Evolutionary conservation across 2,888 invertebrate species (phyloP), one percentile per base, ranked within the genome.

Genomic region (Allophyes oxyacanthae): DNA sequence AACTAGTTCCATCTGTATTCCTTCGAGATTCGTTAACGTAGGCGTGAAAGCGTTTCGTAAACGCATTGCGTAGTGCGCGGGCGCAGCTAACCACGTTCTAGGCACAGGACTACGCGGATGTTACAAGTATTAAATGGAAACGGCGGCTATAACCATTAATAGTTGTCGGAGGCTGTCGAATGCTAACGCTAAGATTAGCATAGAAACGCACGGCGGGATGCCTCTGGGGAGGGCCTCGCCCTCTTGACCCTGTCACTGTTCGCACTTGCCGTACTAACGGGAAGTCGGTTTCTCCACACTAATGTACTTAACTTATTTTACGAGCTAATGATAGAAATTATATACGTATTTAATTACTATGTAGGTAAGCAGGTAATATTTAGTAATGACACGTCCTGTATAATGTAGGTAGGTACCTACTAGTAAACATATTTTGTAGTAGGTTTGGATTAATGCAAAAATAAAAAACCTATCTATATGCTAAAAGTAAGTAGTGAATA

Each of bases 181-280:
- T 87, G 84, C 85, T 86, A 86, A 86, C 84, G 84, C 81, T 78
- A 78, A 87, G 85, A 92, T 93, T 92, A 91, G 90, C 93, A 92
- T 92, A 92, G 91, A 91, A 92, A 94, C 86, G 88, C 87, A 82
- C 87, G 79, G 80, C 83, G 83, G 87, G 91, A 89, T 83, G 86
- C 84, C 87, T 85, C 82, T 78, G 78, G 85, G 86, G 87, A 88
- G 88, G 89, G 87, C 86, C 86, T 81, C 85, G 89, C 89, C 91
- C 91, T 90, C 84, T 88, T 91, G 93, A 92, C 92, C 92, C 91
- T 90, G 88, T 92, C 92, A 87, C 86, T 84, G 86, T 85, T 86
- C 86, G 85, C 88, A 87, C 87, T 89, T 81, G 84, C 88, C 83
- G 78, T 80, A 81, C 84, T 92, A 92, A 92, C 92, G 92, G 91